A percentile compares a stretch with the other conserved stretches of the same genome.
These are phyloP conservation scores for Clivina fossor DNA, from an alignment of 2,888 invertebrate genomes.

Conservation along the genomic window DNA sequence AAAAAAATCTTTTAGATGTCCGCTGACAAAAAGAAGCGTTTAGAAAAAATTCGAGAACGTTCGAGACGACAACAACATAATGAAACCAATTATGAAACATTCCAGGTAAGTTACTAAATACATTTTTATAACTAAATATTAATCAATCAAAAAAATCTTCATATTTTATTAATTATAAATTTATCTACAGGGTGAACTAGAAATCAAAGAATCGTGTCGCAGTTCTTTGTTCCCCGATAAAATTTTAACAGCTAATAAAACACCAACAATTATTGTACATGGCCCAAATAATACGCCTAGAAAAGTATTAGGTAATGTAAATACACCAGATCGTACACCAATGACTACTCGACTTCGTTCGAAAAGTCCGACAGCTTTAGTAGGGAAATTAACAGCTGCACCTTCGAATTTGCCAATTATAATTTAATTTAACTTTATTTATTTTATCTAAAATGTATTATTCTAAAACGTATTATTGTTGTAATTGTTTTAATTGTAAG, in stretches of 20 bases:
- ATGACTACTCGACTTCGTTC: neutral
- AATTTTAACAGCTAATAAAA: constrained; percentile 2
- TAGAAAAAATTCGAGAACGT: constrained; percentile 16
- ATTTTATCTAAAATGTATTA: neutral
- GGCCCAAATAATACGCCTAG: constrained; percentile 4
- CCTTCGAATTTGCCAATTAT: constrained; percentile 17
- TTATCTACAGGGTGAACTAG: constrained; percentile 9
- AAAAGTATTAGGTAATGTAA: constrained; percentile 7
- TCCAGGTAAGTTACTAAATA: constrained; percentile 24
- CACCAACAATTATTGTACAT: neutral
- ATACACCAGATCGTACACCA: constrained; percentile 2
- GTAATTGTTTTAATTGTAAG: constrained; percentile 6
- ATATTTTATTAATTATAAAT: neutral
- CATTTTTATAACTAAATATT: no score
- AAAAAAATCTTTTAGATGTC: constrained; percentile 20
- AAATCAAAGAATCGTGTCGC: constrained; percentile 9
- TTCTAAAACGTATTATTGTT: constrained; percentile 1
- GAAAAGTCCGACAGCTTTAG: constrained; percentile 6
- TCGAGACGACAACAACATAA: constrained; percentile 7
- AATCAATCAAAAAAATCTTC: no score
- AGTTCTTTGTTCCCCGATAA: constrained; percentile 12
- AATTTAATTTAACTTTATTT: constrained; percentile 11
- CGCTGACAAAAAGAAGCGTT: constrained; percentile 6
- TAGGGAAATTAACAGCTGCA: constrained; percentile 5
- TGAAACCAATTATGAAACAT: constrained; percentile 17